Evolutionary conservation across 2,797 vertebrate genomes (phyloP).

Genomic region (Orientallactaga sibirica): DNA sequence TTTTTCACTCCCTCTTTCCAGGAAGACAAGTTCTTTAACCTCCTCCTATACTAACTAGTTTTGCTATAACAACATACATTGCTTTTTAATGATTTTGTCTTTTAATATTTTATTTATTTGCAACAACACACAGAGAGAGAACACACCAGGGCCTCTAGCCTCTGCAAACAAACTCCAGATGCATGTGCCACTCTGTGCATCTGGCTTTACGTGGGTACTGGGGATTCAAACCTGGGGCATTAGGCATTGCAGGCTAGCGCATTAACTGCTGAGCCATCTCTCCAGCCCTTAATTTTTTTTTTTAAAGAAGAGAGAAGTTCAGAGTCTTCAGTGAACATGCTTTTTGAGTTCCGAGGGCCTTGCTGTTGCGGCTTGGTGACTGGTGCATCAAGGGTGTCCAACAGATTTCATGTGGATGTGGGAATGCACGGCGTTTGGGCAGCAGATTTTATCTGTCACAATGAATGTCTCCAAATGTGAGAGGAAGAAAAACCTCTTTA

Average conservation of each 20-base stretch:
- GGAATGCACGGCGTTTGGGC: not conserved
- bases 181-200: no score
- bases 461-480: conserved; percentile 60
- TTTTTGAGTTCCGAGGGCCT: conserved; percentile 14
- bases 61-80: not conserved
- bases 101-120: no score
- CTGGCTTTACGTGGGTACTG: no score
- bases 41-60: not conserved
- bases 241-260: no score
- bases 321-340: not conserved
- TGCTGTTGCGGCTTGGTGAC: not conserved
- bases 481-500: conserved; percentile 33
- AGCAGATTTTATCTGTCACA: conserved; percentile 7
- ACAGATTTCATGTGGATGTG: not conserved
- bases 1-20: no score
- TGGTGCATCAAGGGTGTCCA: not conserved
- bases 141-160: no score
- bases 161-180: no score
- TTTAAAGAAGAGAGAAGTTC: not conserved
- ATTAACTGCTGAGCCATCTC: no score
- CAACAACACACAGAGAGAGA: no score
- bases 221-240: no score
- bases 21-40: not conserved
- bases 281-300: no score
- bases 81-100: not conserved